Percentiles rank a stretch among this genome's conserved stretches.
phyloP scores from a whole-genome alignment of 2,888 invertebrate species.

The Pandemis corylana region DNA sequence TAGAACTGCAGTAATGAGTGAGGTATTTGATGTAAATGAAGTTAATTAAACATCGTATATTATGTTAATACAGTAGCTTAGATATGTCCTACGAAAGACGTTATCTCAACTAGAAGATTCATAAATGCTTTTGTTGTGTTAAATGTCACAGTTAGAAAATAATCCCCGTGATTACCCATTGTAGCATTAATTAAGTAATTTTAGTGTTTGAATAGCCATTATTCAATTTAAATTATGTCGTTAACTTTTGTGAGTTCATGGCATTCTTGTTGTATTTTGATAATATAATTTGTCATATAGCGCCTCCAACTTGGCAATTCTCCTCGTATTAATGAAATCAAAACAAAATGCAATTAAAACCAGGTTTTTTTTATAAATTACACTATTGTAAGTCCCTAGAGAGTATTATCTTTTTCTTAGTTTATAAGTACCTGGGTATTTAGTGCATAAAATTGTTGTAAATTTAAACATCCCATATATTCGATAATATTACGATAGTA shows the following conservation, averaged over 20 bases:
- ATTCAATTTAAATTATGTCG: not conserved
- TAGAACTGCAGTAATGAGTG: slow-evolving; percentile 19
- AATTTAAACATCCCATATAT: slow-evolving; percentile 1
- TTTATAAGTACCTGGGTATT: no score
- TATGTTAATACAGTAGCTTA: not conserved
- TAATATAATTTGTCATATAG: not conserved
- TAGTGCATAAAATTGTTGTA: not conserved
- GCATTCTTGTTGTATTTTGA: no score
- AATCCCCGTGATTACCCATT: not conserved
- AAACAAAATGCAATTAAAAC: no score
- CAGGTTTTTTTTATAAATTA: no score
- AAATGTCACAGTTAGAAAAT: slow-evolving; percentile 1
- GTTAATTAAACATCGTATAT: slow-evolving; percentile 29
- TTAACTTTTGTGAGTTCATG: not conserved
- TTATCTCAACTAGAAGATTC: slow-evolving; percentile 2
- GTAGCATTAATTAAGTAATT: not conserved
- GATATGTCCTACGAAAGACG: not conserved
- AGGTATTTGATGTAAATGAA: slow-evolving; percentile 14
- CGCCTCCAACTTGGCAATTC: not conserved
- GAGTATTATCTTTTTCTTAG: no score
- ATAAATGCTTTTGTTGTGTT: slow-evolving; percentile 3
- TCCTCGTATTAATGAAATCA: no score
- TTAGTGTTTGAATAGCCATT: not conserved
- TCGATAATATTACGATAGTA: not conserved
- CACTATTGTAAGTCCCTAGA: no score